A percentile compares a stretch with the other conserved stretches of the same genome.
These are phyloP conservation scores for Macrotrachela quadricornifera DNA, from an alignment of 1,140 invertebrate genomes.

Conservation along the genomic window DNA sequence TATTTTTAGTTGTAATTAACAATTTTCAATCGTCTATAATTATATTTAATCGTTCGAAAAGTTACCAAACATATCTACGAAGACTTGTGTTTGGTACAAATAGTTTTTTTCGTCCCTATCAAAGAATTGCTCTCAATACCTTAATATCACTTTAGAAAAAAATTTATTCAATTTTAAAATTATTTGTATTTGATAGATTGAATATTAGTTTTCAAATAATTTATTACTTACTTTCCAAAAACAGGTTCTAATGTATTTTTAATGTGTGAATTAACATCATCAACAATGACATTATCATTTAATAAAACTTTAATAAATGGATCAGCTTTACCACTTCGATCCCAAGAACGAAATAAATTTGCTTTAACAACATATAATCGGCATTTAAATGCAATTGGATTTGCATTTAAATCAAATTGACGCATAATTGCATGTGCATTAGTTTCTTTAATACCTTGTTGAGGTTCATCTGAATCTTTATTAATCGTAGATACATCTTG, in stretches of 20 bases:
- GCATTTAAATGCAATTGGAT: slow-evolving; percentile 37
- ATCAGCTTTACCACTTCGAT: slow-evolving; percentile 23
- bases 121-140: no score
- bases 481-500: no score
- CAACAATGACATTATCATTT: slow-evolving; percentile 25
- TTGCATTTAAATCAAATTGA: no score
- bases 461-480: no score
- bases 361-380: slow-evolving; percentile 58
- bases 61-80: no score
- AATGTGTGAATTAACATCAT: slow-evolving; percentile 18
- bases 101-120: no score
- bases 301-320: slow-evolving; percentile 32
- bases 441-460: no score
- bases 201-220: slow-evolving; percentile 80
- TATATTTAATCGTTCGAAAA: no score
- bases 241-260: slow-evolving; percentile 36
- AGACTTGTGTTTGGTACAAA: no score
- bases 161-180: slow-evolving; percentile 72
- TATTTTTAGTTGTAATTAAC: no score
- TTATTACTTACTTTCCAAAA: slow-evolving; percentile 62
- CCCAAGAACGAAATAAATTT: slow-evolving; percentile 6
- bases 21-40: no score
- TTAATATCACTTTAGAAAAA: slow-evolving; percentile 85
- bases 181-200: slow-evolving; percentile 66
- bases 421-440: no score